A percentile compares a stretch with the other conserved stretches of the same genome.
Conservation (phyloP, 2,797 vertebrate genomes). For the Cichlasoma orientale region DNA sequence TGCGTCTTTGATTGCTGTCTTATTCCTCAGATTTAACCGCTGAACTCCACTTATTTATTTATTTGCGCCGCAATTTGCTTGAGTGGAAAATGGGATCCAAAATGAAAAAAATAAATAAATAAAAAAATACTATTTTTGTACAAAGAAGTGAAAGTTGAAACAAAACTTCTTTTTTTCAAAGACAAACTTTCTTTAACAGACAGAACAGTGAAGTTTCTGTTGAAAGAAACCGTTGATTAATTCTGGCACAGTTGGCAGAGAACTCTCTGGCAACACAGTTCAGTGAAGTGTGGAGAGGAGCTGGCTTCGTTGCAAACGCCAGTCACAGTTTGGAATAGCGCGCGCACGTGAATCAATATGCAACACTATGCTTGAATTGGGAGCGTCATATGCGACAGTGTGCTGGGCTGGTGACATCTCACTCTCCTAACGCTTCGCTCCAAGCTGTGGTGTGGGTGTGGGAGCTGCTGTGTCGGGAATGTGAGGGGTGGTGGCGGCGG, state of each 20-base stretch:
- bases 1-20: slow-evolving; percentile 32
- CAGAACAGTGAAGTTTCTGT: slow-evolving; percentile 49
- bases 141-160: slow-evolving; percentile 25
- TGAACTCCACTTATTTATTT: background rate
- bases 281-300: slow-evolving; percentile 70
- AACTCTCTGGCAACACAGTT: slow-evolving; percentile 71
- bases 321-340: slow-evolving; percentile 69
- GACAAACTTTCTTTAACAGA: slow-evolving; percentile 54
- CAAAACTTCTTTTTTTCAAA: slow-evolving; percentile 42
- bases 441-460: slow-evolving; percentile 23
- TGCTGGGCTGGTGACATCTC: slow-evolving; percentile 66
- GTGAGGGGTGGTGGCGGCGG: background rate
- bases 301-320: slow-evolving; percentile 63
- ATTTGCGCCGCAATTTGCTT: slow-evolving; percentile 27
- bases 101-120: background rate
- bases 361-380: slow-evolving; percentile 55
- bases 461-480: slow-evolving; percentile 7
- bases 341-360: slow-evolving; percentile 67
- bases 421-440: slow-evolving; percentile 46
- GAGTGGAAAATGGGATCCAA: slow-evolving; percentile 2
- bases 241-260: slow-evolving; percentile 70
- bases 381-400: slow-evolving; percentile 65
- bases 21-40: slow-evolving; percentile 29
- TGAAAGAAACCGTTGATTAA: slow-evolving; percentile 68
- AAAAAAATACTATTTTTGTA: background rate